These are phyloP conservation scores for Drosophila baimaii DNA, from an alignment of 1,140 invertebrate genomes.

Conservation along the genomic window DNA sequence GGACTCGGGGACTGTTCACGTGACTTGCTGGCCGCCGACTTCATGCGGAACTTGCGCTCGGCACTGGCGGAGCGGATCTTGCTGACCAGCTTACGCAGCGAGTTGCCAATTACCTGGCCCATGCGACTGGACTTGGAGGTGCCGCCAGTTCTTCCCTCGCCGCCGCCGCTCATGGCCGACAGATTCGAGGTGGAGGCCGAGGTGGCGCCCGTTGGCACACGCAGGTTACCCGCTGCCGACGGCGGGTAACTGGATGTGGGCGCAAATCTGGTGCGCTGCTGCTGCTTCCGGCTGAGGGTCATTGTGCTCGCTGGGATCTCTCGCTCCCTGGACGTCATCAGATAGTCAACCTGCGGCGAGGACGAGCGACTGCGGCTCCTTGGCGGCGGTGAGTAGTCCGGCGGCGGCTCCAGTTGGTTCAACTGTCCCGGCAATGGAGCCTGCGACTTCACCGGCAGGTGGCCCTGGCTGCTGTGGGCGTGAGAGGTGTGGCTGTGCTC, in stretches of 20 bases:
- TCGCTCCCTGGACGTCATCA: conserved; percentile 29
- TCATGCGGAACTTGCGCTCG: conserved; percentile 88
- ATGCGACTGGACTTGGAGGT: conserved; percentile 75
- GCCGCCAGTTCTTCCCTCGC: conserved; percentile 13
- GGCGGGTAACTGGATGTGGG: conserved; percentile 85
- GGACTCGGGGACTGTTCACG: conserved; percentile 86
- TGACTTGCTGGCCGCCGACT: conserved; percentile 79
- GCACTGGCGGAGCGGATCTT: conserved; percentile 90
- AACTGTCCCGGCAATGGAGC: conserved; percentile 20
- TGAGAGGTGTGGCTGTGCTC: conserved; percentile 39
- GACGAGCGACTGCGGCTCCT: conserved; percentile 84
- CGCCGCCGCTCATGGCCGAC: conserved; percentile 62
- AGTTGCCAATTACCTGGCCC: conserved; percentile 87
- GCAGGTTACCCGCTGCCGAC: conserved; percentile 49
- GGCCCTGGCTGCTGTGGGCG: neutral
- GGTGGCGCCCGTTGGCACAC: conserved; percentile 39
- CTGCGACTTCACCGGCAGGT: conserved; percentile 12
- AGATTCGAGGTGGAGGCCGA: conserved; percentile 69
- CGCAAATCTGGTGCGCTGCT: conserved; percentile 88
- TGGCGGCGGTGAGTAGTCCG: conserved; percentile 89
- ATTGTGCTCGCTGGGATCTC: conserved; percentile 62
- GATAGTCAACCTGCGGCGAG: conserved; percentile 80
- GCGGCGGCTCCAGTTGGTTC: conserved; percentile 86
- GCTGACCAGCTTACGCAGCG: conserved; percentile 90
- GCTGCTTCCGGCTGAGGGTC: conserved; percentile 86